These are phyloP conservation scores for Notocelia uddmanniana DNA, from an alignment of 2,888 invertebrate species.

Conservation along the genomic window DNA sequence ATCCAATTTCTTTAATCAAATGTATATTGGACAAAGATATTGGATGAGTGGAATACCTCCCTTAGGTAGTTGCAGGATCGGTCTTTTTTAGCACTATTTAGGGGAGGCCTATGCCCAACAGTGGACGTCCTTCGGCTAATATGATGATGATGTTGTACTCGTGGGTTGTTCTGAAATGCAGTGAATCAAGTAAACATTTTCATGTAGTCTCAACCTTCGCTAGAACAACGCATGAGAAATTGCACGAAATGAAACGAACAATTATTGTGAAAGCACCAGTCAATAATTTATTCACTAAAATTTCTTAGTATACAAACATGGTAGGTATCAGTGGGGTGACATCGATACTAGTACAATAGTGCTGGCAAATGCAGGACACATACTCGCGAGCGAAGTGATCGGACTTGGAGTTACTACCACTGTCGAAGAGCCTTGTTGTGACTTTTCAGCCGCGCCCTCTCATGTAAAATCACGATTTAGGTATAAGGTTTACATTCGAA, in stretches of 20 bases:
- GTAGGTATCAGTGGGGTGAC: constrained; percentile 52
- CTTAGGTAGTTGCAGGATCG: no score
- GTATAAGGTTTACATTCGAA: background rate
- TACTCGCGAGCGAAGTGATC: constrained; percentile 21
- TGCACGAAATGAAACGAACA: constrained; percentile 73
- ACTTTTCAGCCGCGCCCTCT: background rate
- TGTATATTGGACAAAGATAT: no score
- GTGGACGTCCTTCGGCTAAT: no score
- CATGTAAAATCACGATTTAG: background rate
- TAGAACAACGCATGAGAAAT: background rate
- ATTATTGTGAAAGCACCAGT: constrained; percentile 85
- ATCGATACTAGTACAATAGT: constrained; percentile 42
- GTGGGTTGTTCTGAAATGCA: no score
- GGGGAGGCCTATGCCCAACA: no score
- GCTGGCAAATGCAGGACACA: constrained; percentile 42
- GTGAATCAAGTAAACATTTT: no score
- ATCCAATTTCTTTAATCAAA: no score
- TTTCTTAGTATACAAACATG: constrained; percentile 79
- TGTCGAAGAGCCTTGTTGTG: background rate
- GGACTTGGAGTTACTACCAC: constrained; percentile 10
- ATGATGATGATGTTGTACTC: no score
- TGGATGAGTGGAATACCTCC: no score
- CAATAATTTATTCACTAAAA: constrained; percentile 85
- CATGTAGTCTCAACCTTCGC: no score
- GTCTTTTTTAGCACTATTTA: no score